Base-by-base conservation (phyloP, 2,888 invertebrate genomes). In the Spicauda simplicius region DNA sequence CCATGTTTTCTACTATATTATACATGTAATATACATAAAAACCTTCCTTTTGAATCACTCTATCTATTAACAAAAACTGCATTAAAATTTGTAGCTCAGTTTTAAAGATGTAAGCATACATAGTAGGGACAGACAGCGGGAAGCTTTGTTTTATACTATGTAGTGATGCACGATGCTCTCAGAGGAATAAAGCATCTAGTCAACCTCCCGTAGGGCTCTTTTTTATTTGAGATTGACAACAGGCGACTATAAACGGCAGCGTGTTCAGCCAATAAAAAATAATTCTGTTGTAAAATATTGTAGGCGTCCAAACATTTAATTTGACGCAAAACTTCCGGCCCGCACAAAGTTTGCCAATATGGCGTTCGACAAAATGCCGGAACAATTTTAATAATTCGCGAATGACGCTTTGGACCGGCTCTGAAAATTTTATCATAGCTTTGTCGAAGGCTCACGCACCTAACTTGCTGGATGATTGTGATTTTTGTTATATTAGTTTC, bases 331-430 rank as follows among this genome's bases (percentile, higher is more conserved):
- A 83, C 79, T 84, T 83, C 72, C 71, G 72, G 72, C 71, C 72
- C 70, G 65, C 71, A 68, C 73, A 70, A 90, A 88, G 87, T 89
- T 90, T 87, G 78, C 77, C 86, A 90, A 90, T 89, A 88, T 87
- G 78, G 78, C 72, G 80, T 78, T 61, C 56, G 61, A 83, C 82
- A 82, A 83, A 85, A 84, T 84, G 79, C 77, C 73, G 76, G 81
- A 88, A 87, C 85, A 88, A 89, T 89, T 87, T 87, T 86, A 87
- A 88, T 87, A 87, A 85, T 87, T 83, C 80, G 74, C 73, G 77
- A 61, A 82, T 81, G 82, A 82, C 78, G 79, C 74, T 76, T 76
- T 74, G 77, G 75, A 72, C 73, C 45, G 30, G 58, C 52, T 48
- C 54, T 56, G 55, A 16, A 67, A 67, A 67, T 67, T 67, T 67